Evolutionary conservation across 1,140 invertebrate species (phyloP).

Genomic region (Macrocentrus cingulum): DNA sequence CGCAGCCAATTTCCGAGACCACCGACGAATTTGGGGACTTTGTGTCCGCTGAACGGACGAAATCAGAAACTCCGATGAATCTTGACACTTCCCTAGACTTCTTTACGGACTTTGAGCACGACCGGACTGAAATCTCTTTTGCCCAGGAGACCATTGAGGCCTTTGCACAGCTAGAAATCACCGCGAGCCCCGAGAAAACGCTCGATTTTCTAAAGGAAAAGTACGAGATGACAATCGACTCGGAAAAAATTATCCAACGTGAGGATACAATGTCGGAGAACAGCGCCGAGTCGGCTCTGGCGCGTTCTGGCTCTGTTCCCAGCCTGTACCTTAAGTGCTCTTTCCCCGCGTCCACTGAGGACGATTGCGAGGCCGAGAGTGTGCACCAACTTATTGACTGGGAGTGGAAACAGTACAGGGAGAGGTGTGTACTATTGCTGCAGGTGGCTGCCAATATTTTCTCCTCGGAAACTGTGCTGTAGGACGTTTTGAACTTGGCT

Average conservation of each 20-base stretch:
- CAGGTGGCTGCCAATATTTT: constrained; percentile 62
- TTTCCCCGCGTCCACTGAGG: constrained; percentile 49
- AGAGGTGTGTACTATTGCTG: constrained; percentile 60
- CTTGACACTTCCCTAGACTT: constrained; percentile 45
- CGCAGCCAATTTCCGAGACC: constrained; percentile 14
- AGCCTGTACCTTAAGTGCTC: constrained; percentile 59
- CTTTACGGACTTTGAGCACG: constrained; percentile 46
- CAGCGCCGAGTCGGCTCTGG: constrained; percentile 53
- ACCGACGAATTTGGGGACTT: constrained; percentile 66
- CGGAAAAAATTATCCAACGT: constrained; percentile 48
- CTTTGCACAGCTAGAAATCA: constrained; percentile 47
- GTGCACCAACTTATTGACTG: constrained; percentile 56
- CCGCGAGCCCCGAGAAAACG: constrained; percentile 35
- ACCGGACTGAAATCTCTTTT: constrained; percentile 28
- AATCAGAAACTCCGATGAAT: constrained; percentile 22
- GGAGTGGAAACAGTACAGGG: constrained; percentile 65
- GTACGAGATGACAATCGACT: constrained; percentile 38
- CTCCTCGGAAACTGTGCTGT: constrained; percentile 60
- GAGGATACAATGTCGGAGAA: constrained; percentile 54
- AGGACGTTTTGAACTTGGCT: constrained; percentile 62
- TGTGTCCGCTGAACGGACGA: constrained; percentile 53
- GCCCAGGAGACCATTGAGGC: constrained; percentile 49
- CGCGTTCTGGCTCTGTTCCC: constrained; percentile 57
- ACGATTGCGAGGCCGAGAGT: constrained; percentile 48
- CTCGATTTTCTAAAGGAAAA: constrained; percentile 36